Conservation (phyloP, 2,113 vertebrate species). For the Odontesthes bonariensis region DNA sequence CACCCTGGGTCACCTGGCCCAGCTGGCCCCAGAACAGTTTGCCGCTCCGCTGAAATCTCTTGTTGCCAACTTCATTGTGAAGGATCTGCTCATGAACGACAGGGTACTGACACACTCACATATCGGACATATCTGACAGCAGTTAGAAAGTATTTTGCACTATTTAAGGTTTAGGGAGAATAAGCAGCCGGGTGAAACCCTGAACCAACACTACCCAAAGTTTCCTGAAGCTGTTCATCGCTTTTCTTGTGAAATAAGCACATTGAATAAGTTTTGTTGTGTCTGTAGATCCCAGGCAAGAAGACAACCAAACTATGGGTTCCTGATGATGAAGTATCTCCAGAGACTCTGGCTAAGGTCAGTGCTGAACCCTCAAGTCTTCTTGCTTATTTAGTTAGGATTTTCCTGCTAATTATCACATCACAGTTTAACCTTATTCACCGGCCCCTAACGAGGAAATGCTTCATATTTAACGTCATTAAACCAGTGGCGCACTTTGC, state of each 20-base stretch:
- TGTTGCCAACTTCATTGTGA: conserved; percentile 98
- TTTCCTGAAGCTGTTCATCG: not conserved
- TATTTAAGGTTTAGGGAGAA: not conserved
- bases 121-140: not conserved
- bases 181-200: not conserved
- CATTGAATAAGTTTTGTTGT: conserved; percentile 6
- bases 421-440: no score
- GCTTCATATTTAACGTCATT: not conserved
- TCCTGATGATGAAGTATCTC: conserved; percentile 97
- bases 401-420: no score
- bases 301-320: conserved; percentile 99
- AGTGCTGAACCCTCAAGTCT: conserved; percentile 10
- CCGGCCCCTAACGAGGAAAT: not conserved
- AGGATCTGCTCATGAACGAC: conserved; percentile 98
- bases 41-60: conserved; percentile 95
- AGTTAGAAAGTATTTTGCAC: not conserved
- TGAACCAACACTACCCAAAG: not conserved
- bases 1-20: conserved; percentile 95
- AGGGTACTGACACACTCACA: conserved; percentile 79
- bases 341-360: conserved; percentile 97
- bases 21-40: conserved; percentile 97
- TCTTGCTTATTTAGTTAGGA: not conserved
- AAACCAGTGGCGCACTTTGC: not conserved
- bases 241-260: not conserved
- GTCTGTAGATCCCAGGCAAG: conserved; percentile 92